These are phyloP conservation scores for Drosophila hawaiiensis DNA, from an alignment of 2,888 invertebrate genomes.

Conservation along the genomic window DNA sequence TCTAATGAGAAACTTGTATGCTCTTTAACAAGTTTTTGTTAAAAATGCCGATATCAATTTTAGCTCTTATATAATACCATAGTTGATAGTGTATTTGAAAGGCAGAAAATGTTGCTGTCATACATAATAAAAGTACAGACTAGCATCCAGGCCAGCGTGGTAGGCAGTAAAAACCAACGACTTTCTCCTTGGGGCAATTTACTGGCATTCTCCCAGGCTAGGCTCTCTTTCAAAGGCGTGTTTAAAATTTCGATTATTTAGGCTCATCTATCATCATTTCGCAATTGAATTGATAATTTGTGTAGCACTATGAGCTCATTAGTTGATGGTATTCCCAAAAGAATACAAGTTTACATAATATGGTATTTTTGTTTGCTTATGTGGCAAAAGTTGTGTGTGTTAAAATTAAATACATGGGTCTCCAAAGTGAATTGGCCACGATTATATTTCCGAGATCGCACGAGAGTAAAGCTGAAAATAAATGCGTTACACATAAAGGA, in stretches of 20 bases:
- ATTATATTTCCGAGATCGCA: neutral
- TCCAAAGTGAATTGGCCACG: neutral
- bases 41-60: neutral
- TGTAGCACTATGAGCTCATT: constrained; percentile 39
- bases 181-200: constrained; percentile 18
- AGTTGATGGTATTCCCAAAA: constrained; percentile 31
- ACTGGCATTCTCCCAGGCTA: constrained; percentile 6
- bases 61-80: no score
- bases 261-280: constrained; percentile 57
- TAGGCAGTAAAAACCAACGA: constrained; percentile 30
- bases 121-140: constrained; percentile 7
- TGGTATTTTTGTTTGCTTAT: neutral
- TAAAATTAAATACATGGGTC: neutral
- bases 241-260: constrained; percentile 29
- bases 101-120: neutral
- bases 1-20: neutral
- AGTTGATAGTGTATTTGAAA: neutral
- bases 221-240: constrained; percentile 10
- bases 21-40: neutral
- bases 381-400: neutral
- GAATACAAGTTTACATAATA: constrained; percentile 2
- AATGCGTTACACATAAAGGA: neutral
- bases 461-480: neutral
- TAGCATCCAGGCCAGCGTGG: constrained; percentile 30
- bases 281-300: constrained; percentile 40